phyloP scores from a whole-genome alignment of 2,888 invertebrate genomes.

The Dryobotodes eremita region DNA sequence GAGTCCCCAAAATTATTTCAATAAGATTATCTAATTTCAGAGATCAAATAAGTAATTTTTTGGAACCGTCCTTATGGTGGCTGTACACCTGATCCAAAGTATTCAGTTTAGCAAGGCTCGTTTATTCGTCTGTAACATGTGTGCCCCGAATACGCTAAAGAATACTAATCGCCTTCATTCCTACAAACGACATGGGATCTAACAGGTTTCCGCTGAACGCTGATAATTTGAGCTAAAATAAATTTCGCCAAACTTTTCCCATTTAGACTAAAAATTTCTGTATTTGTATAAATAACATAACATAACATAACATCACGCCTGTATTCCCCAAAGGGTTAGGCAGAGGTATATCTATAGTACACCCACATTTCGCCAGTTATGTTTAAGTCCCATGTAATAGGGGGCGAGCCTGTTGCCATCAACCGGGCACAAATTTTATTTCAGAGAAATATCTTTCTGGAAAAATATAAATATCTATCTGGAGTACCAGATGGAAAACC shows the following conservation, averaged over 20 bases:
- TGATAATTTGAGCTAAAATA: constrained; percentile 38
- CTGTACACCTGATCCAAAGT: constrained; percentile 30
- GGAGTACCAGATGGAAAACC: too few relatives aligned
- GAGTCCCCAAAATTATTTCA: constrained; percentile 9
- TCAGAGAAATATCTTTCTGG: too few relatives aligned
- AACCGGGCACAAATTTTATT: too few relatives aligned
- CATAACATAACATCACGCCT: too few relatives aligned
- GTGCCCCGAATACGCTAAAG: constrained; percentile 25
- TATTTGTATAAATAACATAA: too few relatives aligned
- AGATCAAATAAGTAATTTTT: not conserved
- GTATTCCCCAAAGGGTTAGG: too few relatives aligned
- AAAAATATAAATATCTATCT: too few relatives aligned
- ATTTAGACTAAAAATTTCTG: constrained; percentile 1
- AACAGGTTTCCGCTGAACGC: constrained; percentile 23
- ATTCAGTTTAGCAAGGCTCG: constrained; percentile 13
- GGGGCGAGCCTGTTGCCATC: too few relatives aligned
- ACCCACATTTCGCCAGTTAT: too few relatives aligned
- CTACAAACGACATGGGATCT: constrained; percentile 32
- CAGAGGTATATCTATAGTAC: too few relatives aligned
- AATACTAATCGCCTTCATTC: constrained; percentile 56
- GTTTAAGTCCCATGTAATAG: too few relatives aligned
- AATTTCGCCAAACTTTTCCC: constrained; percentile 23
- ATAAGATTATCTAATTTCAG: constrained; percentile 9
- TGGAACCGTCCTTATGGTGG: constrained; percentile 1
- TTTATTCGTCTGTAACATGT: constrained; percentile 31